Conservation (phyloP, 2,113 vertebrate species). For the Perccottus glenii region DNA sequence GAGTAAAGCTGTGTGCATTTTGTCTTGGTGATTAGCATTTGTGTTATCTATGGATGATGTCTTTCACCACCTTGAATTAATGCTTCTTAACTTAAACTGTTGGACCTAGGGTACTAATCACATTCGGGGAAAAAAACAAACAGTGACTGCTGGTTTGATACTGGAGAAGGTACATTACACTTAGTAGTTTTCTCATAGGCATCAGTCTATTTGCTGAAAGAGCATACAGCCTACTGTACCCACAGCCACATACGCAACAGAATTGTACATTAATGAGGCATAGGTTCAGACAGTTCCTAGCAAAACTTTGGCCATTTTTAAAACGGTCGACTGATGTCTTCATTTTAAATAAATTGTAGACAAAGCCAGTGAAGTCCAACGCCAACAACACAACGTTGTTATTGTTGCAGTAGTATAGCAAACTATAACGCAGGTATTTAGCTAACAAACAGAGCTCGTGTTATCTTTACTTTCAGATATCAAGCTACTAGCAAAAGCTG, state of each 20-base stretch:
- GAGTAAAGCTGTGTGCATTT: not conserved
- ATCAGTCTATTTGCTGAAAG: constrained; percentile 62
- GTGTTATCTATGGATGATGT: not conserved
- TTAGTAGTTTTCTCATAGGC: constrained; percentile 2
- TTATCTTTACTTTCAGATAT: constrained; percentile 44
- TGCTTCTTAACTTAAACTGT: too few species aligned
- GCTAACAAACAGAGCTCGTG: constrained; percentile 61
- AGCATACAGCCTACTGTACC: not conserved
- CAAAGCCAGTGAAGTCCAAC: not conserved
- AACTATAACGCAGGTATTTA: constrained; percentile 56
- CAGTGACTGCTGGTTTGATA: too few species aligned
- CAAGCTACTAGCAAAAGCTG: constrained; percentile 55
- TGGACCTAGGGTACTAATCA: too few species aligned
- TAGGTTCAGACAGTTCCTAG: not conserved
- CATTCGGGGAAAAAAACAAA: too few species aligned
- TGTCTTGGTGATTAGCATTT: not conserved
- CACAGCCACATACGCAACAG: not conserved
- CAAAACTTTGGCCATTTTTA: not conserved
- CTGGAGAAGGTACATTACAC: too few species aligned
- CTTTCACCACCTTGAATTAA: too few species aligned
- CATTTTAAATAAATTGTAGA: not conserved
- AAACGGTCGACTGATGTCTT: not conserved
- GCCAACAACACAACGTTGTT: constrained; percentile 31
- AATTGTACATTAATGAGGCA: not conserved
- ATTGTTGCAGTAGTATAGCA: not conserved